A percentile compares a stretch with the other conserved stretches of the same genome.
phyloP scores from a whole-genome alignment of 1,140 invertebrate genomes.

The roundworm (Caenorhabditis elegans) region WBcel235 BX284603.4:2670001-2670500 shows the following conservation, averaged over 20 bases:
- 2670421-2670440: constrained; percentile 64
- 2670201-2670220: constrained; percentile 64
- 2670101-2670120: constrained; percentile 64
- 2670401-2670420: constrained; percentile 59
- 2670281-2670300: constrained; percentile 54
- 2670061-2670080: constrained; percentile 63
- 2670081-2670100: constrained; percentile 63
- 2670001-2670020: constrained; percentile 61
- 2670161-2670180: constrained; percentile 64
- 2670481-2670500: constrained; percentile 61
- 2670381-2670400: constrained; percentile 58
- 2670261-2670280: constrained; percentile 54
- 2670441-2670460: constrained; percentile 61
- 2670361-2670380: constrained; percentile 65
- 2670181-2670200: constrained; percentile 66
- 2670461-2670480: constrained; percentile 55
- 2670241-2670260: constrained; percentile 64
- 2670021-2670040: constrained; percentile 62
- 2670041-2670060: constrained; percentile 65
- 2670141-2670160: constrained; percentile 65
- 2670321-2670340: constrained; percentile 62
- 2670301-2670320: constrained; percentile 58
- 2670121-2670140: constrained; percentile 60
- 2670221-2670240: constrained; percentile 61
- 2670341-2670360: constrained; percentile 60